Percentiles rank a stretch among this genome's conserved stretches.
Evolutionary conservation across 1,140 invertebrate genomes (phyloP).

Genomic region (Papilio aristodemus): DNA sequence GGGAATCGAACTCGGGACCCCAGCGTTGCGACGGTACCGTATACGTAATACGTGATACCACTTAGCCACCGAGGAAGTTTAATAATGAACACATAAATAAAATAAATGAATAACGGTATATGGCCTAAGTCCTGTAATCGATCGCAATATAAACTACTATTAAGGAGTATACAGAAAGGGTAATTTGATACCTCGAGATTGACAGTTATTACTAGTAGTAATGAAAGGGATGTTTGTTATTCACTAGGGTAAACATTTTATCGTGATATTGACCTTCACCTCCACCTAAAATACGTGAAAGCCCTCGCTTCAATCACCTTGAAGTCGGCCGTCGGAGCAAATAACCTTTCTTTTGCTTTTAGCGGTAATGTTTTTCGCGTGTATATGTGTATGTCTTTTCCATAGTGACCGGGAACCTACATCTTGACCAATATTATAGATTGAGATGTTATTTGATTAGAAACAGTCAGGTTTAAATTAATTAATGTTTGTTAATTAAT

Average conservation of each 20-base stretch:
- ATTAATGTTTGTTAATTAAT: too few relatives aligned
- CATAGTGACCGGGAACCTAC: background rate
- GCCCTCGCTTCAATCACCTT: background rate
- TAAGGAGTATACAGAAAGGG: background rate
- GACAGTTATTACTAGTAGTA: background rate
- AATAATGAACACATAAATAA: too few relatives aligned
- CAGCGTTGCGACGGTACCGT: too few relatives aligned
- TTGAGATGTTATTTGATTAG: background rate
- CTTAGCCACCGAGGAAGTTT: too few relatives aligned
- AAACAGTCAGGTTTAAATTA: too few relatives aligned
- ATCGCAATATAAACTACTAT: background rate
- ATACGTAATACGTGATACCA: too few relatives aligned
- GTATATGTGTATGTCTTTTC: background rate
- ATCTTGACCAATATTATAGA: background rate
- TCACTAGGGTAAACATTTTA: slow-evolving; percentile 6
- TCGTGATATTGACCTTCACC: background rate
- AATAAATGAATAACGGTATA: too few relatives aligned
- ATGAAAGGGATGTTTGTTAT: slow-evolving; percentile 7
- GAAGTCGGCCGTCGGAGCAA: background rate
- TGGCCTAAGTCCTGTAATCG: too few relatives aligned
- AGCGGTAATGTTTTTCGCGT: background rate
- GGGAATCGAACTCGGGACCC: too few relatives aligned
- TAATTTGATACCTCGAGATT: background rate
- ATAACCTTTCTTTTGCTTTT: background rate
- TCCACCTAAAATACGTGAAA: background rate